phyloP scores from a whole-genome alignment of 2,888 invertebrate species.

The Zygaena filipendulae region DNA sequence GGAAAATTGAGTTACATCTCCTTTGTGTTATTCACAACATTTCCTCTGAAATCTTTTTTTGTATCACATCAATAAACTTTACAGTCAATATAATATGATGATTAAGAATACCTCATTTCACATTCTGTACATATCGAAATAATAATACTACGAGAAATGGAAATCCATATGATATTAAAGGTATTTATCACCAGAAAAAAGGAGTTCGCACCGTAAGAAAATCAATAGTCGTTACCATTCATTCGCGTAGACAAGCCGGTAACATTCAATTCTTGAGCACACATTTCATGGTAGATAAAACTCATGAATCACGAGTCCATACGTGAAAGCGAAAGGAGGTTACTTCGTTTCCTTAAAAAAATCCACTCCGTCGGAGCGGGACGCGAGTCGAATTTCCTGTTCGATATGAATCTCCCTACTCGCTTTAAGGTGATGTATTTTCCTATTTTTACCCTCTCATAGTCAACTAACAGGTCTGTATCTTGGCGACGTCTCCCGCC shows the following conservation, averaged over 20 bases:
- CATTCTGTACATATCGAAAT: no score
- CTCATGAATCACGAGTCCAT: slow-evolving; percentile 64
- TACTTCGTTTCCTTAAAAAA: slow-evolving; percentile 53
- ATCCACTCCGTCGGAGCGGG: slow-evolving; percentile 43
- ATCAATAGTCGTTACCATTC: slow-evolving; percentile 37
- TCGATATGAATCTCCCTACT: slow-evolving; percentile 66
- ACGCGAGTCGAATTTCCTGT: slow-evolving; percentile 63
- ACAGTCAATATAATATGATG: no score
- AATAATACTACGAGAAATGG: no score
- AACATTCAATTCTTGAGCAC: slow-evolving; percentile 56
- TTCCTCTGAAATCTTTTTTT: no score
- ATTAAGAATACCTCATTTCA: no score
- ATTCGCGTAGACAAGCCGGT: slow-evolving; percentile 39
- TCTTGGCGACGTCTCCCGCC: slow-evolving; percentile 30
- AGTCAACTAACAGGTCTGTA: slow-evolving; percentile 29
- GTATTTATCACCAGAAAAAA: no score
- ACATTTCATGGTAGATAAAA: slow-evolving; percentile 65
- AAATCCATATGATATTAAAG: no score
- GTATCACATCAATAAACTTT: no score
- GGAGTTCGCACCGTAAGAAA: slow-evolving; percentile 10
- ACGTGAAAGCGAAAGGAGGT: slow-evolving; percentile 51
- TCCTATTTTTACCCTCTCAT: slow-evolving; percentile 53
- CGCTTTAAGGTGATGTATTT: slow-evolving; percentile 68
- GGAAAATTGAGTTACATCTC: slow-evolving; percentile 59
- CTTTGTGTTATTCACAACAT: slow-evolving; percentile 43